Percentiles rank a stretch among this genome's conserved stretches.
These are phyloP conservation scores for Vespertilio murinus DNA, from an alignment of 2,797 vertebrate genomes.

Conservation along the genomic window DNA sequence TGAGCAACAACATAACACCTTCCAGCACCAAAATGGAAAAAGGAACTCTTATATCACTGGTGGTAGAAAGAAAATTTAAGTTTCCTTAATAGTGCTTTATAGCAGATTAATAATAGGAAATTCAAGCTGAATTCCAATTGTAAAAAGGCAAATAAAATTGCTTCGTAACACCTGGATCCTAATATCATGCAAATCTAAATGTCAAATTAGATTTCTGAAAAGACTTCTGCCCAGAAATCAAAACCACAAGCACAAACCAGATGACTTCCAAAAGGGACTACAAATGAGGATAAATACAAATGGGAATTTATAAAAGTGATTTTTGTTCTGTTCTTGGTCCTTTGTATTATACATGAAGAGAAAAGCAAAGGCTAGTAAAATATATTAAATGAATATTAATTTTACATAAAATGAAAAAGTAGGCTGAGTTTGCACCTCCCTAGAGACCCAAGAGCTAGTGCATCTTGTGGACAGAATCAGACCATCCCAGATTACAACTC, in stretches of 20 bases:
- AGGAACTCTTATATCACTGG: conserved; percentile 59
- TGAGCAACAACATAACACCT: conserved; percentile 56
- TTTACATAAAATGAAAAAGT: not conserved
- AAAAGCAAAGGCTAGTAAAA: conserved; percentile 30
- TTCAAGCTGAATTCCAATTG: conserved; percentile 59
- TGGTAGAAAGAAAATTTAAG: conserved; percentile 64
- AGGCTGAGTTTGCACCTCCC: no score
- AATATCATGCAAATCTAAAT: conserved; percentile 43
- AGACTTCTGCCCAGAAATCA: conserved; percentile 38
- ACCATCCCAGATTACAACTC: no score
- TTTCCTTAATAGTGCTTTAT: not conserved
- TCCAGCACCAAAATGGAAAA: conserved; percentile 57
- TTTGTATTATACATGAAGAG: not conserved
- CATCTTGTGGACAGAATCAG: no score
- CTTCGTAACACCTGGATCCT: conserved; percentile 47
- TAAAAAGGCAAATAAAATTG: conserved; percentile 63
- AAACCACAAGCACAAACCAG: conserved; percentile 28
- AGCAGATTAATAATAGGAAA: conserved; percentile 37
- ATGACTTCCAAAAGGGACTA: conserved; percentile 25
- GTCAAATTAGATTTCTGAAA: conserved; percentile 60
- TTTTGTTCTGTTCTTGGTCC: conserved; percentile 1
- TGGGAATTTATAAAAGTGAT: not conserved
- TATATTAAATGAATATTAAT: not conserved
- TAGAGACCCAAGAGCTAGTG: no score
- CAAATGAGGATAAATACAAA: not conserved